phyloP scores from a whole-genome alignment of 2,113 vertebrate genomes.

The Oreotrochilus melanogaster region DNA sequence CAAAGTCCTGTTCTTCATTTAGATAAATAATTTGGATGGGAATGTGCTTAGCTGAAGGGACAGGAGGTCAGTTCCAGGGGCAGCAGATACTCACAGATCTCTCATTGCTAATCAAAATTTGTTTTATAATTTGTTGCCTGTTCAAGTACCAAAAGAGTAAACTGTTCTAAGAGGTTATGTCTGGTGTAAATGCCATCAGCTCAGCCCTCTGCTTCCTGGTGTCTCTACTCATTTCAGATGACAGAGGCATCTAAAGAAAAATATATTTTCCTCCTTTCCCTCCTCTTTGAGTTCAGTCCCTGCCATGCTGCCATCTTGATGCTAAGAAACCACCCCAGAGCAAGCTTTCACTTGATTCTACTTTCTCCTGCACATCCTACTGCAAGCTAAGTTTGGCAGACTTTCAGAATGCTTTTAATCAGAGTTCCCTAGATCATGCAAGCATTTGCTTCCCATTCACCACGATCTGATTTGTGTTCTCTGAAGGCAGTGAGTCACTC shows the following conservation, averaged over 20 bases:
- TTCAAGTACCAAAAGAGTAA: not conserved
- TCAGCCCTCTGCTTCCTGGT: not conserved
- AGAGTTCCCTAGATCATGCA: not conserved
- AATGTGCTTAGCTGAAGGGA: no score
- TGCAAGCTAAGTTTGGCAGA: conserved; percentile 9
- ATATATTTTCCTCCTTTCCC: not conserved
- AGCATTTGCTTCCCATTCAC: conserved; percentile 11
- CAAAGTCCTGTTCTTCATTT: no score
- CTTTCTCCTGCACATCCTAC: not conserved
- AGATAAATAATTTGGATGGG: no score
- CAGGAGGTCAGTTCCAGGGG: no score
- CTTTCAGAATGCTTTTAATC: not conserved
- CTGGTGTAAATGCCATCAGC: not conserved
- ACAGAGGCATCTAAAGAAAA: not conserved
- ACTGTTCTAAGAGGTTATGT: not conserved
- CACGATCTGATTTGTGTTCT: not conserved
- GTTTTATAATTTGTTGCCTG: not conserved
- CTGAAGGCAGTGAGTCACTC: conserved; percentile 22
- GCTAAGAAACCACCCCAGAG: not conserved
- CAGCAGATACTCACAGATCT: no score
- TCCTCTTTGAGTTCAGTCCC: not conserved
- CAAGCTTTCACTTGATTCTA: not conserved
- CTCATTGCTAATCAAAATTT: no score
- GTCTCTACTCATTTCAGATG: not conserved
- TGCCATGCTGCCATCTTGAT: not conserved